These are phyloP conservation scores for Protonemura montana DNA, from an alignment of 2,888 invertebrate genomes.

Conservation along the genomic window DNA sequence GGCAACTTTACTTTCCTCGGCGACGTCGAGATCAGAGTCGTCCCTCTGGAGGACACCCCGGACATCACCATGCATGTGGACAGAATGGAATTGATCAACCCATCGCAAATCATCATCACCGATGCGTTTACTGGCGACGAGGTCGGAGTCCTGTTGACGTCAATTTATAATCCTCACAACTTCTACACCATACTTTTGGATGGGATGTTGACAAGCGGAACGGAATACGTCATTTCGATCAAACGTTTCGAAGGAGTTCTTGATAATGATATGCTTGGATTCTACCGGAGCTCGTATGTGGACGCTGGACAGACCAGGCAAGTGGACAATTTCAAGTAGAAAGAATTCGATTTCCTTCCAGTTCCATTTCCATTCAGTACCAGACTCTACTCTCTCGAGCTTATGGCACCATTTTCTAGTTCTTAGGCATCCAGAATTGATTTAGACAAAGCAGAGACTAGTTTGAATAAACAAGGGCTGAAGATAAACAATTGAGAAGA, in stretches of 20 bases:
- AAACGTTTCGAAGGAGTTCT: constrained; percentile 21
- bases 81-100: not conserved
- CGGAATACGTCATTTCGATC: not conserved
- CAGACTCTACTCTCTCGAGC: too few relatives aligned
- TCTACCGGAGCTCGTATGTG: constrained; percentile 40
- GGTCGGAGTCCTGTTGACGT: not conserved
- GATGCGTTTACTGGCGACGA: not conserved
- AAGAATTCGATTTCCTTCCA: too few relatives aligned
- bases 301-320: constrained; percentile 25
- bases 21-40: not conserved
- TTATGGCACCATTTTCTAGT: too few relatives aligned
- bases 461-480: too few relatives aligned
- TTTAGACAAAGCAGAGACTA: too few relatives aligned
- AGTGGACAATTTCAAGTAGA: not conserved
- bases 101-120: not conserved
- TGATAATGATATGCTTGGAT: constrained; percentile 36
- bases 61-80: not conserved
- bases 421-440: too few relatives aligned
- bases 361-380: too few relatives aligned
- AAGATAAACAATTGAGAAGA: too few relatives aligned
- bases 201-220: not conserved
- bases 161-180: not conserved
- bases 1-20: constrained; percentile 35
- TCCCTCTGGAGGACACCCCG: not conserved
- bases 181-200: not conserved